Percentiles rank a stretch among this genome's conserved stretches.
Conservation (phyloP, 2,113 vertebrate genomes). For the Benitochromis conjunctus region DNA sequence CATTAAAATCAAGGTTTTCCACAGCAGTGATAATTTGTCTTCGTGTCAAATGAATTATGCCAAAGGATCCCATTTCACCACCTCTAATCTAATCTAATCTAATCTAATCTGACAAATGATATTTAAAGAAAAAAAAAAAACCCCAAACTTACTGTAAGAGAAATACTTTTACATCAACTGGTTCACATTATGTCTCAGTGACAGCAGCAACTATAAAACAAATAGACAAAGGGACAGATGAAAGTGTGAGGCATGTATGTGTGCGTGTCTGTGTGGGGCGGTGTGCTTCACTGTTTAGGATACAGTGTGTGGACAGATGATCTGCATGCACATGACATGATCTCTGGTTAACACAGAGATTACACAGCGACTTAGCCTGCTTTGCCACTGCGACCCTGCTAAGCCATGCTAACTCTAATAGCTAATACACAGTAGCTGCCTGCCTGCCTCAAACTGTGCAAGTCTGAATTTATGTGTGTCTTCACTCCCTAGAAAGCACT, state of each 20-base stretch:
- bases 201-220: background rate
- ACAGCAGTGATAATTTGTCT: conserved; percentile 26
- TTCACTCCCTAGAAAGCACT: background rate
- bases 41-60: conserved; percentile 41
- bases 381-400: conserved; percentile 29
- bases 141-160: background rate
- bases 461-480: background rate
- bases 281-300: background rate
- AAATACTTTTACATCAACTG: background rate
- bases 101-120: background rate
- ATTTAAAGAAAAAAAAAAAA: background rate
- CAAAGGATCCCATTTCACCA: conserved; percentile 34
- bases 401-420: conserved; percentile 49
- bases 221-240: background rate
- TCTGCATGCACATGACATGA: conserved; percentile 45
- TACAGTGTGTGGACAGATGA: background rate
- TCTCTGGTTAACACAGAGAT: conserved; percentile 57
- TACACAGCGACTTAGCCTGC: conserved; percentile 46
- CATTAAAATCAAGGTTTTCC: background rate
- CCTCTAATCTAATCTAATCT: conserved; percentile 5
- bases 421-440: conserved; percentile 38
- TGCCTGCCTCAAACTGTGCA: conserved; percentile 1
- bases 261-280: background rate
- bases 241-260: background rate
- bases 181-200: background rate